Evolutionary conservation across 2,113 vertebrate species (phyloP), one percentile per base, ranked within the genome.

Genomic region (Labeo catla): DNA sequence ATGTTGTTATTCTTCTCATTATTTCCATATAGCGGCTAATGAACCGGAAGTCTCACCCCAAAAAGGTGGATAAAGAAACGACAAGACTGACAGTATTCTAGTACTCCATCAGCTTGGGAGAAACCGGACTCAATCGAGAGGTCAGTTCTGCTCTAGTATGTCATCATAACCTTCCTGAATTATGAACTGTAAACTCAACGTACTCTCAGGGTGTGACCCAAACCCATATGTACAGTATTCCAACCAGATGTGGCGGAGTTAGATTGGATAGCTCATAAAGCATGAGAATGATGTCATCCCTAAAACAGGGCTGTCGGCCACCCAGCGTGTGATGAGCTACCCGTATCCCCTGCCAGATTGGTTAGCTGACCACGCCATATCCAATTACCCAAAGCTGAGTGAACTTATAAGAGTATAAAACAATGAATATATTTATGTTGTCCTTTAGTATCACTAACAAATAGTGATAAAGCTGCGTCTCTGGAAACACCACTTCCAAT

Each of bases 141-240:
- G 57, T 59, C 57, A n/a, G 21, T 61, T n/a, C 57, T 61, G 8
- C 57, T 61, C 21, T 61, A 21, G 57, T 9, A 72, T 72, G 13
- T 77, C 76, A 77, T 77, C 74, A 77, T 6, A 77, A 16, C 49
- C 76, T 36, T 77, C 23, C 54, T 10, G 47, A 74, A 86, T 83
- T 36, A 45, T 34, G 43, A 54, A 28, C 54, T 70, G 28, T 82
- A 82, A 70, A 47, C 45, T 68, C 28, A 0, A 82, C 61, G 72
- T 59, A 79, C 74, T 76, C 39, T 23, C 52, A 79, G 76, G 78
- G 66, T 57, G 83, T 84, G 70, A 87, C 81, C 82, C 76, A 76
- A 89, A 72, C 49, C 86, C 82, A 81, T 52, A 80, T 52, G 72
- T 79, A 82, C 72, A 47, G 76, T 84, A 59, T 50, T 47, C 85